Evolutionary conservation across 2,113 vertebrate genomes (phyloP).

Genomic region (Amphilophus citrinellus): DNA sequence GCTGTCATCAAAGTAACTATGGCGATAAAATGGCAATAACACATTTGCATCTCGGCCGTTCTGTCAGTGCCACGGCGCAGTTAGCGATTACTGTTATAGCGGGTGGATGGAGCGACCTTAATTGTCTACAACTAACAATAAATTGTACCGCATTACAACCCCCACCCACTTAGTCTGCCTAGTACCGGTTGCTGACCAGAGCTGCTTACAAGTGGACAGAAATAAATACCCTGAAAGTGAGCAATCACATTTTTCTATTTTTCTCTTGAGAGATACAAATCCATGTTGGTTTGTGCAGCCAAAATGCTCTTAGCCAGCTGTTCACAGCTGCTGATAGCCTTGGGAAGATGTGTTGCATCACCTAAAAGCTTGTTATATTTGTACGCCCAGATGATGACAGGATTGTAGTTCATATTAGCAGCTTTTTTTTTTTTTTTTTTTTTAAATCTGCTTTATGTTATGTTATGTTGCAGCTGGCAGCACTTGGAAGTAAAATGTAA

Average conservation of each 20-base stretch:
- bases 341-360: conserved; percentile 19
- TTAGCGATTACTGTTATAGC: not conserved
- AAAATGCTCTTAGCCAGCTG: conserved; percentile 26
- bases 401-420: not conserved
- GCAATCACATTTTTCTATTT: not conserved
- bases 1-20: not conserved
- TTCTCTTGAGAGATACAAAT: not conserved
- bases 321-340: conserved; percentile 34
- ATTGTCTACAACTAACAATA: not conserved
- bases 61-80: not conserved
- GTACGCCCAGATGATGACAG: not conserved
- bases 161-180: not conserved
- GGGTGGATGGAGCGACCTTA: not conserved
- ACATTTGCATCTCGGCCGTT: not conserved
- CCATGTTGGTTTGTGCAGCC: not conserved
- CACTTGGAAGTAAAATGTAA: not conserved
- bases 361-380: not conserved
- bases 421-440: not conserved
- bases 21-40: accelerated
- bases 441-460: not conserved
- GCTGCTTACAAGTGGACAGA: not conserved
- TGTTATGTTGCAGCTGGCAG: not conserved
- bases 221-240: not conserved
- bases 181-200: not conserved
- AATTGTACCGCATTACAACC: not conserved